A percentile compares a stretch with the other conserved stretches of the same genome.
phyloP scores from a whole-genome alignment of 2,113 vertebrate species.

The Thunnus thynnus region DNA sequence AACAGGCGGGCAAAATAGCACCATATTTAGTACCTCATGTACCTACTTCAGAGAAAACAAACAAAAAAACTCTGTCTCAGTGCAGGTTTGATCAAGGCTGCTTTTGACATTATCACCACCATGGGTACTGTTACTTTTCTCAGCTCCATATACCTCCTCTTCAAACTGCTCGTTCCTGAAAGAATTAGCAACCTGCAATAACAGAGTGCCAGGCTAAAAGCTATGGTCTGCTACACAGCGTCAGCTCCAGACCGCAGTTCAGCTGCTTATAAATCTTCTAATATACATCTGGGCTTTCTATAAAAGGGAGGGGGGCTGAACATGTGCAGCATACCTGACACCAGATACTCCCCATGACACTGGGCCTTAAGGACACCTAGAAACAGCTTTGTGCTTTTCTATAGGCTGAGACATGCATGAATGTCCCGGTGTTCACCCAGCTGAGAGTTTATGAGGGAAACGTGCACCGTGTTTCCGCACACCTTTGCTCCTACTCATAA shows the following conservation, averaged over 20 bases:
- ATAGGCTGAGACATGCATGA: slow-evolving; percentile 1
- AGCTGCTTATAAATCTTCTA: slow-evolving; percentile 61
- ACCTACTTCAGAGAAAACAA: slow-evolving; percentile 19
- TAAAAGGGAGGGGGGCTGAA: slow-evolving; percentile 42
- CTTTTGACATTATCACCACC: slow-evolving; percentile 58
- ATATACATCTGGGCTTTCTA: slow-evolving; percentile 77
- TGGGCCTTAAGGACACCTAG: slow-evolving; percentile 48
- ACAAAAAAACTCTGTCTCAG: neutral
- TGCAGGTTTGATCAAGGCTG: slow-evolving; percentile 52
- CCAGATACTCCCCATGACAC: slow-evolving; percentile 68
- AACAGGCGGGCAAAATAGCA: slow-evolving; percentile 37
- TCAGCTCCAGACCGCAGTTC: slow-evolving; percentile 21
- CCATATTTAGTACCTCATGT: slow-evolving; percentile 16
- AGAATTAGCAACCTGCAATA: slow-evolving; percentile 68
- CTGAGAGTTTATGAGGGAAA: slow-evolving; percentile 51
- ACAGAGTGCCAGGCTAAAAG: slow-evolving; percentile 47
- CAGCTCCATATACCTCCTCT: slow-evolving; percentile 57
- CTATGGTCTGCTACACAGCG: slow-evolving; percentile 48
- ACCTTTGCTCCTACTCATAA: slow-evolving; percentile 2
- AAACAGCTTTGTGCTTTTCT: slow-evolving; percentile 13
- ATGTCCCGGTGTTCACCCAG: slow-evolving; percentile 6
- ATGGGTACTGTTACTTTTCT: slow-evolving; percentile 31
- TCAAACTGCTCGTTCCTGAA: slow-evolving; percentile 59
- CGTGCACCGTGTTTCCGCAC: slow-evolving; percentile 27
- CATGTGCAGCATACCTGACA: slow-evolving; percentile 51